Evolutionary conservation across 1,140 invertebrate species (phyloP), one percentile per base, ranked within the genome.

Genomic region (Papilio helenus): DNA sequence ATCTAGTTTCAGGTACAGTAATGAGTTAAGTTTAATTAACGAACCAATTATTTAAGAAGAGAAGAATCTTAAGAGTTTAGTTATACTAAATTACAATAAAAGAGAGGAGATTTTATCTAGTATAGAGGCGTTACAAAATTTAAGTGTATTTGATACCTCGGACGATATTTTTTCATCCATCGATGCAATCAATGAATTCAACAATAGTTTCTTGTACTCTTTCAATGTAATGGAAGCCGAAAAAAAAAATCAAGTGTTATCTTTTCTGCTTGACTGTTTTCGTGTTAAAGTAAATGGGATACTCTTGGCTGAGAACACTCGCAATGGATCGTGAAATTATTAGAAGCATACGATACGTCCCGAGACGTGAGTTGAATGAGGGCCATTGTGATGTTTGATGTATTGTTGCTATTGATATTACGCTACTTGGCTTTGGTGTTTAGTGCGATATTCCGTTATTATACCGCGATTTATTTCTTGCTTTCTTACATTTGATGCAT

Each of bases 301-400:
- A 88, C 88, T 86, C 82, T 87, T 87, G 87, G 83, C 83, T 88
- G 87, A 88, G 83, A 88, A 84, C 85, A 89, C 83, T 83, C 84
- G 82, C 88, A 90, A 87, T 90, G 87, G 81, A 85, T 86, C 90
- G 89, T 90, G 85, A 90, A 92, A 91, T 92, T 87, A 86, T 86
- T 85, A 82, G 84, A 81, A 82, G 81, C 80, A 80, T 86, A 84
- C 79, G 79, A 77, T 83, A 84, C 79, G 82, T 76, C 42, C 68
- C 20, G 14, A 65, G 49, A 82, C 39, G 42, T 73, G 39, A 73
- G n/a, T 8, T 77, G 76, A 77, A 77, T 65, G 76, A 77, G 58
- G 9, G 55, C 76, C n/a, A 82, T 84, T 87, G 84, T 84, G 55
- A 81, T 78, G 68, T 83, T 80, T 83, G 80, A 83, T 82, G 85